A percentile compares a stretch with the other conserved stretches of the same genome.
These are phyloP conservation scores for Thaleichthys pacificus DNA, from an alignment of 2,797 vertebrate genomes.

Conservation along the genomic window DNA sequence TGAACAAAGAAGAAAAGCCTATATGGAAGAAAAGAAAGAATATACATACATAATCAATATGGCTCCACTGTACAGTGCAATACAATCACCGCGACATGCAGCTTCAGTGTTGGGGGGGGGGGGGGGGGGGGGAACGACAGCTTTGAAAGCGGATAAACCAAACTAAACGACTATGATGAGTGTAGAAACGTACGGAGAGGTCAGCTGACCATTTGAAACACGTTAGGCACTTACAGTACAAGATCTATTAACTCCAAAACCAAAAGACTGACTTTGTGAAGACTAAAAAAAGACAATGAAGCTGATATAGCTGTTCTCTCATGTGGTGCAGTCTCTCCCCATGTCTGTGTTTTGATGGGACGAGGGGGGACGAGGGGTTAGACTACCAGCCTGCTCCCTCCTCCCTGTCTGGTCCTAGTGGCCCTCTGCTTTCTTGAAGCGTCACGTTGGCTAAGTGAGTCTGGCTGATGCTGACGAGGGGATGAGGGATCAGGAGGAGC, in stretches of 20 bases:
- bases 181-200: background rate
- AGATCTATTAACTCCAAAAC: background rate
- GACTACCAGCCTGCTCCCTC: background rate
- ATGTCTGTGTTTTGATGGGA: too few relatives aligned
- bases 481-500: background rate
- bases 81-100: slow-evolving; percentile 41
- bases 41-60: slow-evolving; percentile 1
- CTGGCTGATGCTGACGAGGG: too few relatives aligned
- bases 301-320: too few relatives aligned
- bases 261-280: background rate
- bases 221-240: background rate
- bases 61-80: slow-evolving; percentile 45
- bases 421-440: background rate
- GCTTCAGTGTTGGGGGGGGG: slow-evolving; percentile 26
- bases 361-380: too few relatives aligned
- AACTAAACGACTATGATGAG: too few relatives aligned
- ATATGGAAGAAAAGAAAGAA: background rate
- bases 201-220: background rate
- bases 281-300: too few relatives aligned
- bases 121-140: slow-evolving; percentile 15
- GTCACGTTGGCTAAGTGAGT: background rate
- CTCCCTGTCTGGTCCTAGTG: background rate
- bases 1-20: slow-evolving; percentile 14
- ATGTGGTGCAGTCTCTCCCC: too few relatives aligned
- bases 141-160: slow-evolving; percentile 9